These are phyloP conservation scores for Solenodon paradoxus DNA, from an alignment of 2,113 vertebrate species.

Conservation along the genomic window DNA sequence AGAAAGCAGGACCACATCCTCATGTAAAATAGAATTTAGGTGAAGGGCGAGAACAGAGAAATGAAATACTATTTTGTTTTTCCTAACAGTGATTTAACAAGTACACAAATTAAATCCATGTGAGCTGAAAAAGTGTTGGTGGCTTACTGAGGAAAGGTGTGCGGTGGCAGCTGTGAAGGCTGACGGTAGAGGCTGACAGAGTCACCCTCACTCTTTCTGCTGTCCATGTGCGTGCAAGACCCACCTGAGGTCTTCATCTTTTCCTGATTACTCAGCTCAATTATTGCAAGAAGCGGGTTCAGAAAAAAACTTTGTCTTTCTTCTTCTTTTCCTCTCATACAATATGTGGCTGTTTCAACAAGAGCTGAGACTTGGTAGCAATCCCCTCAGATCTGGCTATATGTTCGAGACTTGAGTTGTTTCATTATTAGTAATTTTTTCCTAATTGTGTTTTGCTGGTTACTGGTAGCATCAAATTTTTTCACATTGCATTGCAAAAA, in stretches of 20 bases:
- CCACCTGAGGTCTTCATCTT: neutral
- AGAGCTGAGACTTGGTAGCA: neutral
- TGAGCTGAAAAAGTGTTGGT: neutral
- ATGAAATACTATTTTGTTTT: conserved; percentile 4
- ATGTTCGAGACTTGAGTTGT: neutral
- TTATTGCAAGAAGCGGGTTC: neutral
- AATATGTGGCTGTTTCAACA: neutral
- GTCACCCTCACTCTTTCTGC: neutral
- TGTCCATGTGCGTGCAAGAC: neutral
- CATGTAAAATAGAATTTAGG: neutral
- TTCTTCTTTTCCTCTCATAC: neutral
- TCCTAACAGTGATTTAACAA: neutral
- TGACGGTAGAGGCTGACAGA: neutral
- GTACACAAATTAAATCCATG: neutral
- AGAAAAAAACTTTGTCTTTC: neutral
- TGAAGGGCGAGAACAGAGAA: neutral
- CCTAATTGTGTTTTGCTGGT: neutral
- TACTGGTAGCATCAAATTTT: neutral
- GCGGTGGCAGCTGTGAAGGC: neutral
- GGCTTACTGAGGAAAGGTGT: neutral
- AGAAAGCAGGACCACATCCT: neutral
- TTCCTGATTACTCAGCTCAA: neutral
- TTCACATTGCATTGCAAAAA: no score
- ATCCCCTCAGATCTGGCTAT: neutral
- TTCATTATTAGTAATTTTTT: neutral